A percentile compares a stretch with the other conserved stretches of the same genome.
phyloP scores from a whole-genome alignment of 2,797 vertebrate species.

The Tapirus indicus region DNA sequence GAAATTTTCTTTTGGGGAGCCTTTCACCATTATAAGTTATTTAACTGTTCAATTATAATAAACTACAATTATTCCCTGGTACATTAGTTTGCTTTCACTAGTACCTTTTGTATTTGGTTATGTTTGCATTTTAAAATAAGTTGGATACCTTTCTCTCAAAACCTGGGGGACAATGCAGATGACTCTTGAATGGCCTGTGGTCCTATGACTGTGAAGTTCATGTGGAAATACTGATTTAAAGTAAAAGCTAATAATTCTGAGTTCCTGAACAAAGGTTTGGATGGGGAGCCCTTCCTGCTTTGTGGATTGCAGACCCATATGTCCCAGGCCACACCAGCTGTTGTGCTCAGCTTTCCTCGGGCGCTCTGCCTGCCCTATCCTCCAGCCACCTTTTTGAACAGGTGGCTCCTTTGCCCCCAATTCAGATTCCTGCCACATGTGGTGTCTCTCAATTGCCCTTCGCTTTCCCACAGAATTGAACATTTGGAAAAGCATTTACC shows the following conservation, averaged over 20 bases:
- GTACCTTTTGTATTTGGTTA: background rate
- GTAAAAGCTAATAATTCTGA: background rate
- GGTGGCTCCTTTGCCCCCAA: background rate
- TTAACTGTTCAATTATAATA: background rate
- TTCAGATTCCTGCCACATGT: background rate
- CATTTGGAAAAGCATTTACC: background rate
- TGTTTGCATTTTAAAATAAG: background rate
- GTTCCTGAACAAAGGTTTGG: background rate
- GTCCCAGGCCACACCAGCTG: background rate
- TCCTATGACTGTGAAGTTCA: background rate
- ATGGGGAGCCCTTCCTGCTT: background rate
- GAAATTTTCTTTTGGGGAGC: background rate
- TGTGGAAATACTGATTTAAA: no score
- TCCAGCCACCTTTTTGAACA: background rate
- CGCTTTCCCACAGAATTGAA: background rate
- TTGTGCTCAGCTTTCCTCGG: background rate
- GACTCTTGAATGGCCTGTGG: background rate
- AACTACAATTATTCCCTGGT: background rate
- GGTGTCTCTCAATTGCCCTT: no score
- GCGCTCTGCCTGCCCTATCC: background rate
- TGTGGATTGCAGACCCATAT: background rate
- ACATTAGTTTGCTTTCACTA: background rate
- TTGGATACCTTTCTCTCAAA: background rate
- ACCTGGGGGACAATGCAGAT: accelerated
- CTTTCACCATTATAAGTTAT: background rate